phyloP scores from a whole-genome alignment of 2,113 vertebrate species.

The Cnemophilus loriae region DNA sequence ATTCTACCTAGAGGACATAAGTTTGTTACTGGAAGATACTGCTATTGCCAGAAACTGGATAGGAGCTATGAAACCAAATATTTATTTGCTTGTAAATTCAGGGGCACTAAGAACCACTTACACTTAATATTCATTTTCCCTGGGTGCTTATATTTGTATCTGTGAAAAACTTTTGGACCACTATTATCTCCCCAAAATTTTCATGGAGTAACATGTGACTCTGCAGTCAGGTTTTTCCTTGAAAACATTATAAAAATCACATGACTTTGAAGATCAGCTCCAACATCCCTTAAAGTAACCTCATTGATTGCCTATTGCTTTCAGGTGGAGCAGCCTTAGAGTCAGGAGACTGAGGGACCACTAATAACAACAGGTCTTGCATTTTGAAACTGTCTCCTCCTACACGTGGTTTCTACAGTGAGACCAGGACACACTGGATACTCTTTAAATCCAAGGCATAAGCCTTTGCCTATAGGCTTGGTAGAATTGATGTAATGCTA shows the following conservation, averaged over 20 bases:
- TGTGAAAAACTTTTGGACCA: background rate
- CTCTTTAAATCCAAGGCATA: background rate
- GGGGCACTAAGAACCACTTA: background rate
- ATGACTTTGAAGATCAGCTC: background rate
- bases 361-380: background rate
- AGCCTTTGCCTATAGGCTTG: background rate
- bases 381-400: background rate
- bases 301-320: rapidly evolving
- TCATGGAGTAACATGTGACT: background rate
- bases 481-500: background rate
- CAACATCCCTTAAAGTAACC: background rate
- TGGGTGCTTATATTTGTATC: background rate
- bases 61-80: background rate
- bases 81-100: background rate
- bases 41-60: background rate
- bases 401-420: background rate
- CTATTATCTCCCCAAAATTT: background rate
- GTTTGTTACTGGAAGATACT: background rate
- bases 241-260: background rate
- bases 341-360: background rate
- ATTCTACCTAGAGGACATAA: background rate
- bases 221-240: background rate
- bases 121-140: background rate
- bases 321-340: background rate
- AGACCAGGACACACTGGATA: background rate